Percentiles rank a stretch among this genome's conserved stretches.
These are phyloP conservation scores for Tachina fera DNA, from an alignment of 2,888 invertebrate genomes.

Conservation along the genomic window DNA sequence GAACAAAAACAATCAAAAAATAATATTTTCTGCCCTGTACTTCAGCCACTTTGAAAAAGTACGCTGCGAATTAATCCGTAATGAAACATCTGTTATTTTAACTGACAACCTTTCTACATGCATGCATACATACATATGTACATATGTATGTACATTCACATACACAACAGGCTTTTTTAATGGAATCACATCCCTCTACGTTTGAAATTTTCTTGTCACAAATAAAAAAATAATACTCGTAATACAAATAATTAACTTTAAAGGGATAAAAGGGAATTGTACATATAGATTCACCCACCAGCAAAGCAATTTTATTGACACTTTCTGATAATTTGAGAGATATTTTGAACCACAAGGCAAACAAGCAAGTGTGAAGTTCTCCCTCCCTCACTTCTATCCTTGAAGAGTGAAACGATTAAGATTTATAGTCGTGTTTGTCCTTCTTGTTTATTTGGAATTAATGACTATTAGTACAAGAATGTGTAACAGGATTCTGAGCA, in stretches of 20 bases:
- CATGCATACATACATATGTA: too few relatives aligned
- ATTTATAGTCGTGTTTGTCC: too few relatives aligned
- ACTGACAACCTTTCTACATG: neutral
- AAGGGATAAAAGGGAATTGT: constrained; percentile 13
- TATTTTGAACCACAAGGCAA: neutral
- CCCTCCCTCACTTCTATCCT: neutral
- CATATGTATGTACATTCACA: too few relatives aligned
- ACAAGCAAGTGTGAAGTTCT: neutral
- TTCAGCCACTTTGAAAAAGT: constrained; percentile 11
- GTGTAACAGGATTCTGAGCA: too few relatives aligned
- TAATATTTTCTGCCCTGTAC: neutral
- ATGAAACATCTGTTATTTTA: constrained; percentile 54
- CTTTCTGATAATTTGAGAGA: neutral
- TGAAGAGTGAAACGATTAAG: too few relatives aligned
- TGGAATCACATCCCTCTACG: neutral
- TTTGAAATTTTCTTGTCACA: neutral
- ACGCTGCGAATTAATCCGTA: constrained; percentile 19
- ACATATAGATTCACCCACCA: neutral
- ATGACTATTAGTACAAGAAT: too few relatives aligned
- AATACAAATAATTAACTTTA: constrained; percentile 18
- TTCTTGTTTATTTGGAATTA: too few relatives aligned
- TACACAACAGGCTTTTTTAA: neutral
- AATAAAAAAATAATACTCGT: constrained; percentile 1
- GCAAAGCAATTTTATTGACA: neutral
- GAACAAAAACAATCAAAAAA: neutral